Percentiles rank a stretch among this genome's conserved stretches.
Evolutionary conservation across 2,888 invertebrate species (phyloP).

Genomic region (Trachelus iudaicus): DNA sequence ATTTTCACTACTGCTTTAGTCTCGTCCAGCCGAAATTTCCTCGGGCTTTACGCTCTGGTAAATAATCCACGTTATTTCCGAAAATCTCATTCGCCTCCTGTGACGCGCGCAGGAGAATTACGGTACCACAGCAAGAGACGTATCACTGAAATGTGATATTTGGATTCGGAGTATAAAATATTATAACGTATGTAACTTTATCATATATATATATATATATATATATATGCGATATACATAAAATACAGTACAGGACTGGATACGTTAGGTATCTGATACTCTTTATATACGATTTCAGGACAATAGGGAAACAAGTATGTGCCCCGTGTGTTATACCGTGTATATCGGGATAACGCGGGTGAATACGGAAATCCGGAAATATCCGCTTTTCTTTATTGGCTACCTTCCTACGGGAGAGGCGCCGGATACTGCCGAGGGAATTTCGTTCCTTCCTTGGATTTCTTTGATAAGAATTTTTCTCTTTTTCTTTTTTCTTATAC

Average conservation of each 20-base stretch:
- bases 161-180: not conserved
- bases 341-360: not conserved
- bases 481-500: not conserved
- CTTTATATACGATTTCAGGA: not conserved
- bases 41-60: not conserved
- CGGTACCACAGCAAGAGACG: not conserved
- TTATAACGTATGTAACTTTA: no score
- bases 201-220: not conserved
- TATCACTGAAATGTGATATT: not conserved
- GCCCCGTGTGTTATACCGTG: not conserved
- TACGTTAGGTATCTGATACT: not conserved
- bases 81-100: not conserved
- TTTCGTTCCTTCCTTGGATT: not conserved
- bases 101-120: not conserved
- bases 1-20: not conserved
- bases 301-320: not conserved
- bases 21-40: not conserved
- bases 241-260: not conserved
- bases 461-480: not conserved
- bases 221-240: not conserved
- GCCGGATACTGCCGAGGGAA: not conserved
- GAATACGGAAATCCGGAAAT: not conserved
- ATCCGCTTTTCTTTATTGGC: not conserved
- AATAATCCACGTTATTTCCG: not conserved
- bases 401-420: not conserved